Conservation (phyloP, 1,140 invertebrate species). For the Luehdorfia chinensis region DNA sequence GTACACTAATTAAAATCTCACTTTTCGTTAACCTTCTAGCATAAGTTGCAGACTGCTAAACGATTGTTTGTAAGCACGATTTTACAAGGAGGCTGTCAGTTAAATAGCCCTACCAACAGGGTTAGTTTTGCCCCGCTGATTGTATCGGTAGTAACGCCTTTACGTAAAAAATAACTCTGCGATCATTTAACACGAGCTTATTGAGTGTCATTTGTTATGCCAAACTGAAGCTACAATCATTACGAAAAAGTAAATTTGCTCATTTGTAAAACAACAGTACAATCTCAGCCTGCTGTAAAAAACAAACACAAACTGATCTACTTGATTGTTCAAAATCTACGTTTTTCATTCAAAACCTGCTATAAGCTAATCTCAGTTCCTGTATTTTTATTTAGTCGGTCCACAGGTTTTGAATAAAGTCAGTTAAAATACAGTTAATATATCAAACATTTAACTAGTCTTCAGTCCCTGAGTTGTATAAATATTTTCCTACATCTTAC, state of each 20-base stretch:
- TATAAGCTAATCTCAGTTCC: conserved; percentile 62
- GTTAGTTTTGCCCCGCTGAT: conserved; percentile 10
- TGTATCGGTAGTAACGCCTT: conserved; percentile 17
- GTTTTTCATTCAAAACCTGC: conserved; percentile 73
- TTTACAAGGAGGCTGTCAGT: too few species aligned
- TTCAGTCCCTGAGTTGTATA: conserved; percentile 76
- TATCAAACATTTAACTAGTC: conserved; percentile 76
- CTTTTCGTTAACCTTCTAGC: conserved; percentile 35
- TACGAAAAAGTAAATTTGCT: conserved; percentile 6
- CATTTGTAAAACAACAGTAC: conserved; percentile 34
- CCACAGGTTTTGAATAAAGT: conserved; percentile 74
- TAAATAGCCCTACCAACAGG: too few species aligned
- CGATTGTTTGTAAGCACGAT: too few species aligned
- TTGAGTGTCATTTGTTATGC: conserved; percentile 37
- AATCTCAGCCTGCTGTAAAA: conserved; percentile 51
- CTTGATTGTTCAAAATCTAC: conserved; percentile 65
- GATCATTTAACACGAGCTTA: background rate
- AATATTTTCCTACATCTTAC: conserved; percentile 75
- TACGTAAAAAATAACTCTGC: conserved; percentile 17
- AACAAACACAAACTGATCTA: conserved; percentile 55
- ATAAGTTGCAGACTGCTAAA: too few species aligned
- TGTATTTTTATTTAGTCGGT: conserved; percentile 59
- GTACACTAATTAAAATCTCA: conserved; percentile 45
- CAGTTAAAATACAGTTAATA: conserved; percentile 75
- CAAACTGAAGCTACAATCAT: conserved; percentile 31